A percentile compares a stretch with the other conserved stretches of the same genome.
Conservation (phyloP, 2,113 vertebrate genomes). For the Macrotis lagotis region DNA sequence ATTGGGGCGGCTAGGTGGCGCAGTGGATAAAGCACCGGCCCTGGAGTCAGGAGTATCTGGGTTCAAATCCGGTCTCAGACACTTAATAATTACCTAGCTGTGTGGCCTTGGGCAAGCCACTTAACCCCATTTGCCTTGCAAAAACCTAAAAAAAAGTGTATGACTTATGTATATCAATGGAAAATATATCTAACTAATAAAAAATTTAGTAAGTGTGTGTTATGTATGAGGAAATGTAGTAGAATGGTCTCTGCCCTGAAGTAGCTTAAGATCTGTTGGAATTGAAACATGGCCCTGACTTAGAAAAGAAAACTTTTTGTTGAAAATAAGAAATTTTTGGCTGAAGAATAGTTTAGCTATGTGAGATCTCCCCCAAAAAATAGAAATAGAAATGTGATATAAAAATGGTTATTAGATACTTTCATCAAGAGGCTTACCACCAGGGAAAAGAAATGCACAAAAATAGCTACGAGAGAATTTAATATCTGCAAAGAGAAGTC, state of each 20-base stretch:
- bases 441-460: neutral
- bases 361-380: neutral
- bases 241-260: neutral
- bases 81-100: no score
- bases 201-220: neutral
- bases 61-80: no score
- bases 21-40: no score
- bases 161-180: neutral
- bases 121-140: no score
- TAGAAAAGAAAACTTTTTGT: neutral
- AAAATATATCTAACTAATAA: neutral
- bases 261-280: neutral
- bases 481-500: neutral
- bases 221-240: neutral
- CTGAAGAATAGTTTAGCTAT: neutral
- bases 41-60: no score
- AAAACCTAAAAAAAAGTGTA: no score
- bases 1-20: no score
- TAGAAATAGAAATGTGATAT: neutral
- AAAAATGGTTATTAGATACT: neutral
- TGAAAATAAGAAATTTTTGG: rapidly evolving
- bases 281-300: neutral
- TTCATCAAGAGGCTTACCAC: neutral
- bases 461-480: neutral
- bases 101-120: no score